phyloP scores from a whole-genome alignment of 2,113 vertebrate species.

The Elaphurus davidianus region DNA sequence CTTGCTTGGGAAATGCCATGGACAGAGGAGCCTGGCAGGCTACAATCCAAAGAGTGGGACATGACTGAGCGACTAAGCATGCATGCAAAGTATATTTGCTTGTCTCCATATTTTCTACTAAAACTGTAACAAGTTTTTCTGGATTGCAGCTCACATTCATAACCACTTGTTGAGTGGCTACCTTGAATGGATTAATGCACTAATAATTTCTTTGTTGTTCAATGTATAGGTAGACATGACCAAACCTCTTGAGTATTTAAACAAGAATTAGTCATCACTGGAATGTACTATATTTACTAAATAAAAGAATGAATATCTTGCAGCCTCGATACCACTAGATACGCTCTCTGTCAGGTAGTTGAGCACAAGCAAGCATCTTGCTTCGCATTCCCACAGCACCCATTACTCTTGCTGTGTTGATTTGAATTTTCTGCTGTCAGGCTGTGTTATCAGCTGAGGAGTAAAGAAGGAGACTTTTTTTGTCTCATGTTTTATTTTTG shows the following conservation, averaged over 20 bases:
- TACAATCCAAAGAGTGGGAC: neutral
- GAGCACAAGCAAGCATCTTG: neutral
- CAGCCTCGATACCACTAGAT: neutral
- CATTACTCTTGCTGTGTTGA: neutral
- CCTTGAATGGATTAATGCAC: neutral
- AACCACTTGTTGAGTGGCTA: neutral
- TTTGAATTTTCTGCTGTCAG: neutral
- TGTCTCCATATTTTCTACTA: neutral
- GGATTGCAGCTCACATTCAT: neutral
- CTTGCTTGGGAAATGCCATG: neutral
- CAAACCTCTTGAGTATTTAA: neutral
- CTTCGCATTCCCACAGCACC: rapidly evolving
- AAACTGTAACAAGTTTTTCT: neutral
- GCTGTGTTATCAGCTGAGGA: neutral
- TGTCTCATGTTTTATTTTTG: neutral
- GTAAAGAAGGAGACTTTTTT: neutral
- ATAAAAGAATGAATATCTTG: neutral
- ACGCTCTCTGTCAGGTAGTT: neutral
- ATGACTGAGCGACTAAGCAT: neutral
- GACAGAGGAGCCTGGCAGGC: neutral
- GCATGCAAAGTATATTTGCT: neutral
- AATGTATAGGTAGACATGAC: neutral
- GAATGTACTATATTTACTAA: neutral
- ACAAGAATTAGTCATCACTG: neutral
- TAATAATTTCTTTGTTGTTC: neutral